Conservation (phyloP, 2,888 invertebrate genomes). For the Leucozona laternaria region DNA sequence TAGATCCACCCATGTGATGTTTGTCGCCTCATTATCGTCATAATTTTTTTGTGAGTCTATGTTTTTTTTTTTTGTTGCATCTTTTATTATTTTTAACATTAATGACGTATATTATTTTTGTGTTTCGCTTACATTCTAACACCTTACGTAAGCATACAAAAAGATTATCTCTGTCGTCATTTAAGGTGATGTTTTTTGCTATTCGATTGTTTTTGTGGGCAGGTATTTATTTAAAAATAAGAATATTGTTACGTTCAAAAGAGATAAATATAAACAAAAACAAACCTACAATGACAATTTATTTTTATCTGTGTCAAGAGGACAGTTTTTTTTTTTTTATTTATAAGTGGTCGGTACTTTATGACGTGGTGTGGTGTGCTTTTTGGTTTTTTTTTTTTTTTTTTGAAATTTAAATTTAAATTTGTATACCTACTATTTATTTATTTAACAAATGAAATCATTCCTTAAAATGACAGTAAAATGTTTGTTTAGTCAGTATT, state of each 20-base stretch:
- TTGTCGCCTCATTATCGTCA: slow-evolving; percentile 40
- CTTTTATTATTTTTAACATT: slow-evolving; percentile 15
- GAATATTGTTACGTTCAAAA: neutral
- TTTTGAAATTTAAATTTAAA: slow-evolving; percentile 3
- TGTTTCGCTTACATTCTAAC: neutral
- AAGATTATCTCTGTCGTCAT: slow-evolving; percentile 32
- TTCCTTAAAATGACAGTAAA: slow-evolving; percentile 13
- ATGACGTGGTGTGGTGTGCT: slow-evolving; percentile 29
- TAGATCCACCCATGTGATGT: slow-evolving; percentile 49
- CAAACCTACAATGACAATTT: slow-evolving; percentile 26
- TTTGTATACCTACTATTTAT: neutral
- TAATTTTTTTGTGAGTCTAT: slow-evolving; percentile 7
- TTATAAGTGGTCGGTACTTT: neutral
- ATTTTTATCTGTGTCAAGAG: slow-evolving; percentile 67
- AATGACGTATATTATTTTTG: slow-evolving; percentile 36
- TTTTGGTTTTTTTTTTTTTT: neutral
- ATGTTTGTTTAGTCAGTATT: slow-evolving; percentile 16
- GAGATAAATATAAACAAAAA: slow-evolving; percentile 10
- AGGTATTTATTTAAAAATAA: slow-evolving; percentile 14
- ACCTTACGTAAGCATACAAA: slow-evolving; percentile 43
- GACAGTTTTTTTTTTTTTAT: slow-evolving; percentile 25
- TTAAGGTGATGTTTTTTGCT: neutral
- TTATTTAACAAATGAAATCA: slow-evolving; percentile 5
- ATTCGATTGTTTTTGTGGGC: slow-evolving; percentile 5
- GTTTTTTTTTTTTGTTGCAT: neutral